Evolutionary conservation across 2,113 vertebrate genomes (phyloP), one percentile per base, ranked within the genome.

Genomic region (Eulemur macaco): DNA sequence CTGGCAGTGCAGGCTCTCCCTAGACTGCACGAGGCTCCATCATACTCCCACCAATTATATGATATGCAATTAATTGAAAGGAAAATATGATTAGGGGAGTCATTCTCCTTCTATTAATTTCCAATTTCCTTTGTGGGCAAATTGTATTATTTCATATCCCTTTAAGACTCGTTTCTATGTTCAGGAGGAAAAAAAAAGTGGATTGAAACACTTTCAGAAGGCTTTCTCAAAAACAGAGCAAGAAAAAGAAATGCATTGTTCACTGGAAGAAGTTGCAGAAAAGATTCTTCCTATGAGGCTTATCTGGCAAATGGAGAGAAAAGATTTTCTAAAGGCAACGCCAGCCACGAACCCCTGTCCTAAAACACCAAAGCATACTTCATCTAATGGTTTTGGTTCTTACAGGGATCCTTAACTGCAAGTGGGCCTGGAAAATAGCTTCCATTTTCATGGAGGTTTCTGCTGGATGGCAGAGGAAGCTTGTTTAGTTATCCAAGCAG

Each of bases 51-150:
- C 8, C 64, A 73, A 73, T 60, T 85, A 58, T 85, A 50, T 37
- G 89, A 84, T 25, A 64, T 8, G 14, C 52, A 96, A 58, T 87
- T 96, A 80, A 86, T 88, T 92, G 52, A 90, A 96, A 81, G 92
- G 74, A 76, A 76, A 94, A 93, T 95, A 37, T 84, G 63, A 96
- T 95, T 94, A 95, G 63, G 29, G 37, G 92, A 94, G 47, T 92
- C 64, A 58, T 88, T 90, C 77, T 91, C 34, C 93, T 94, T 96
- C 50, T 84, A 66, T 95, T 92, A 77, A 96, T 94, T 97, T 94
- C 71, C 63, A 96, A 1, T 88, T 90, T 87, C 56, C 52, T 94
- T 60, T 17, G 13, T 85, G 58, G 64, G 47, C 1, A 92, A 94
- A 93, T 93, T 84, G 0, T 91, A 86, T 89, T 76, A 84, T 77